These are phyloP conservation scores for Catharus minimus DNA, from an alignment of 2,113 vertebrate species.

Conservation along the genomic window DNA sequence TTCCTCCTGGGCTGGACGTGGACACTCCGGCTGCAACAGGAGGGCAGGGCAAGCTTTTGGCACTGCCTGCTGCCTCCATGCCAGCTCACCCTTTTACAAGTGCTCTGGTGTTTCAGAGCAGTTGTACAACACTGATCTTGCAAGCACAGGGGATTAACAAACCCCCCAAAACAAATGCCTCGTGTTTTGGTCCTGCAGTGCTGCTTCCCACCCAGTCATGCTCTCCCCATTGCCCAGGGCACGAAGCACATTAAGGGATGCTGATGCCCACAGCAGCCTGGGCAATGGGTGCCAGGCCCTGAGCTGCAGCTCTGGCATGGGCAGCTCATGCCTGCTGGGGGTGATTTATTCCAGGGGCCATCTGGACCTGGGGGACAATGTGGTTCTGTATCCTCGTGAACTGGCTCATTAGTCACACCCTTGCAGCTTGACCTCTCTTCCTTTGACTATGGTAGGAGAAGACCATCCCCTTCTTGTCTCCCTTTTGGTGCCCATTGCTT, in stretches of 20 bases:
- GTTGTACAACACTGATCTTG: not conserved
- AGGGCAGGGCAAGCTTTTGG: not conserved
- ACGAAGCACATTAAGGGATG: accelerated
- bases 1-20: not conserved
- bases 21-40: not conserved
- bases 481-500: not conserved
- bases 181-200: accelerated
- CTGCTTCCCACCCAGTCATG: accelerated
- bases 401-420: conserved; percentile 87
- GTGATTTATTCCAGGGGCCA: conserved; percentile 84
- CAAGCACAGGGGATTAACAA: not conserved
- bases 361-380: conserved; percentile 82
- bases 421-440: conserved; percentile 76
- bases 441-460: conserved; percentile 72
- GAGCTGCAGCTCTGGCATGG: not conserved
- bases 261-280: accelerated
- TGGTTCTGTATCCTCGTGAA: conserved; percentile 77
- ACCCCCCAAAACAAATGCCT: accelerated
- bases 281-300: not conserved
- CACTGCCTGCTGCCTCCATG: not conserved
- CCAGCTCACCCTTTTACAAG: not conserved
- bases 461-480: conserved; percentile 47
- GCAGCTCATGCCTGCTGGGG: conserved; percentile 23
- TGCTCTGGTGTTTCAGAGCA: accelerated
- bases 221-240: not conserved